Evolutionary conservation across 2,797 vertebrate genomes (phyloP), one percentile per base, ranked within the genome.

Genomic region (Danionella dracula): DNA sequence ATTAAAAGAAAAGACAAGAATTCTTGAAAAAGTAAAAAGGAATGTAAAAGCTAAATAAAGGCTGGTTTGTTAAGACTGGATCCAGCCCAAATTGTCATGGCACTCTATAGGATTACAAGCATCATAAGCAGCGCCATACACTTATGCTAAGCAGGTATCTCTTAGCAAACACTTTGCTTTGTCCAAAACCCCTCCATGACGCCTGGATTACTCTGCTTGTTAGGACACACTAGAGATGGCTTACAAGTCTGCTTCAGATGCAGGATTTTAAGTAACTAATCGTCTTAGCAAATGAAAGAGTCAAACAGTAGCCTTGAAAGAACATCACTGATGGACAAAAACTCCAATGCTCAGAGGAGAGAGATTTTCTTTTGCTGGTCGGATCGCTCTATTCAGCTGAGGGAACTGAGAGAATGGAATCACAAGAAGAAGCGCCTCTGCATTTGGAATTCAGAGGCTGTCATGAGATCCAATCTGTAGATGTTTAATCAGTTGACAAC

Each of bases 191-290:
- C 37, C 53, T 58, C 32, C 21, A 54, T 48, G 13, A 23, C 49
- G 51, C 55, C 13, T 60, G 66, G 66, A 73, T 73, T 73, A 69
- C 4, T 7, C 56, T 27, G 32, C 13, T 15, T 53, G 59, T 68
- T 64, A 48, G 54, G 23, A 58, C 31, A 27, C 54, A 53, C 27
- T 23, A 19, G 32, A 66, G 57, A 44, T 38, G 32, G 23, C 23
- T 27, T 27, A 6, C 23, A 27, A 27, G 23, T 17, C 11, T 15
- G 48, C 53, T 59, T 1, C 7, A 56, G 44, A 29, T 21, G 48
- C 41, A 16, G 31, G 40, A 58, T 61, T 51, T 66, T 42, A 44
- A 70, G 57, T 66, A 67, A 23, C 62, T 71, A 68, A 74, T 71
- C 72, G 58, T 48, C 68, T 74, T 71, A 63, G 45, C 57, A 8